phyloP scores from a whole-genome alignment of 2,888 invertebrate genomes.

The Dusona sp. region DNA sequence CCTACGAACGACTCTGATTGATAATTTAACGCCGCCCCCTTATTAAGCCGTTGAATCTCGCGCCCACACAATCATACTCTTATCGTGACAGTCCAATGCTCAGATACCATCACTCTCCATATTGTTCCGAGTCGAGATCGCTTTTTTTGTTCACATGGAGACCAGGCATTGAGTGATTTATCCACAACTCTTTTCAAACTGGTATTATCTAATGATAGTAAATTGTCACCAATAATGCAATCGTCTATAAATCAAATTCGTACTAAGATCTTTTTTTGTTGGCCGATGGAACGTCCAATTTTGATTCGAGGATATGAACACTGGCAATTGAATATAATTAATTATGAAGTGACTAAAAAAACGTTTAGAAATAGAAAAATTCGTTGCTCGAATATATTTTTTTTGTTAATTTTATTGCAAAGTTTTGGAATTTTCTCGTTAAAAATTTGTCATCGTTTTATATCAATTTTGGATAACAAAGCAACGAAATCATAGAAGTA shows the following conservation, averaged over 20 bases:
- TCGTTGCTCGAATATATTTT: neutral
- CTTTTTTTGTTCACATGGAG: neutral
- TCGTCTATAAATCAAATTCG: neutral
- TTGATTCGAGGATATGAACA: neutral
- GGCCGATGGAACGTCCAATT: neutral
- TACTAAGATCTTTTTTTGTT: neutral
- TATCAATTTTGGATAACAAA: neutral
- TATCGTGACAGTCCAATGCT: constrained; percentile 28
- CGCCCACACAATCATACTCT: constrained; percentile 62
- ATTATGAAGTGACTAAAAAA: neutral
- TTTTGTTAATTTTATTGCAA: neutral
- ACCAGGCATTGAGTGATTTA: constrained; percentile 15
- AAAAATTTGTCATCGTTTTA: neutral
- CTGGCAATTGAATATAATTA: neutral
- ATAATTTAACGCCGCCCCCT: constrained; percentile 62
- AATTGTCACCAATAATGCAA: constrained; percentile 15
- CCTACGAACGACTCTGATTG: constrained; percentile 65
- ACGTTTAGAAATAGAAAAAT: neutral
- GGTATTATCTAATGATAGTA: constrained; percentile 14
- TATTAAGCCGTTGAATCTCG: constrained; percentile 36
- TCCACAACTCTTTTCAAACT: constrained; percentile 7
- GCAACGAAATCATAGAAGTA: neutral
- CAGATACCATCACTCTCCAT: constrained; percentile 34
- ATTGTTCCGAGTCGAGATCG: constrained; percentile 16
- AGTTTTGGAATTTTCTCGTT: neutral